A percentile compares a stretch with the other conserved stretches of the same genome.
phyloP scores from a whole-genome alignment of 2,797 vertebrate species.

The Sorex maritimensis region DNA sequence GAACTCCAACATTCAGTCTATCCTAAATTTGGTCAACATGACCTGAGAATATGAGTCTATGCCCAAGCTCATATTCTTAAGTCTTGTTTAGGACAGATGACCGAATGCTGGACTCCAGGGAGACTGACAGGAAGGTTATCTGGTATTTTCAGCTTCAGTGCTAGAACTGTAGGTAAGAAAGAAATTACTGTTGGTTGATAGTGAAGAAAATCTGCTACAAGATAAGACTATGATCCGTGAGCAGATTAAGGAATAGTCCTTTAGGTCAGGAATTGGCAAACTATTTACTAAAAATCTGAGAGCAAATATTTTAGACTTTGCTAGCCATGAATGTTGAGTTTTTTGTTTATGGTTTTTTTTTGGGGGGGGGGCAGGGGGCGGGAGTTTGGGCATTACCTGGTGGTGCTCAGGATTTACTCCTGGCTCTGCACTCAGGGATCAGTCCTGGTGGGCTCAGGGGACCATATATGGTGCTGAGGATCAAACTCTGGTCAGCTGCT shows the following conservation, averaged over 20 bases:
- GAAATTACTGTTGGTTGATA: conserved; percentile 43
- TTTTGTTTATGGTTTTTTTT: conserved; percentile 6
- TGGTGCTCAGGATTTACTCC: too few relatives aligned
- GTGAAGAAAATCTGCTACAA: background rate
- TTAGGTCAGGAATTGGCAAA: background rate
- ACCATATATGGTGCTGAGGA: too few relatives aligned
- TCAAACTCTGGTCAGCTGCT: too few relatives aligned
- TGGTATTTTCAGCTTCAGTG: background rate
- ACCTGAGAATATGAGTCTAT: too few relatives aligned
- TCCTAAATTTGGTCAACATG: too few relatives aligned
- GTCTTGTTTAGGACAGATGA: background rate
- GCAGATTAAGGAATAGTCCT: background rate
- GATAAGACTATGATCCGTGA: background rate
- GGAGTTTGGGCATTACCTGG: too few relatives aligned
- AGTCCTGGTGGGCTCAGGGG: too few relatives aligned
- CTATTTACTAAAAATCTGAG: background rate
- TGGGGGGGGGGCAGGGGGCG: too few relatives aligned
- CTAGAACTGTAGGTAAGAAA: background rate
- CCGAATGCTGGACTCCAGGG: background rate
- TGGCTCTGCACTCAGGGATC: too few relatives aligned
- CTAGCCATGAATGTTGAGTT: background rate
- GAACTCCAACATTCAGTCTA: too few relatives aligned
- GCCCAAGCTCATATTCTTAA: background rate
- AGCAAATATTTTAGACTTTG: conserved; percentile 64
- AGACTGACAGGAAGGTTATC: background rate